phyloP scores from a whole-genome alignment of 1,140 invertebrate species.

The Cydia amplana region DNA sequence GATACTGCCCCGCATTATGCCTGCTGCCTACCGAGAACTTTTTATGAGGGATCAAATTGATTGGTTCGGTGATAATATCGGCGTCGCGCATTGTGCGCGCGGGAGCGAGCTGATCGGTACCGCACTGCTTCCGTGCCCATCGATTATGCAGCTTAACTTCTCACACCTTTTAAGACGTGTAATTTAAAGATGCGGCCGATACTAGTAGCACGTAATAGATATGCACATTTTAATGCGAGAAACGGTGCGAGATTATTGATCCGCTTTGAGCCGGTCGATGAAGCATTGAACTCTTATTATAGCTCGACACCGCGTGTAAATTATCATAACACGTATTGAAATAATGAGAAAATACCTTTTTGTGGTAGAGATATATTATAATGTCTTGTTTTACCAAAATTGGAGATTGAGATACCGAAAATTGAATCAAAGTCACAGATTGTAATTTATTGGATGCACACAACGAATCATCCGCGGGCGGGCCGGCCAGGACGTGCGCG shows the following conservation, averaged over 20 bases:
- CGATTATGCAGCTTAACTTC: slow-evolving; percentile 50
- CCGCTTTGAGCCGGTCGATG: slow-evolving; percentile 25
- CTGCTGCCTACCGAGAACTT: slow-evolving; percentile 68
- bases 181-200: slow-evolving; percentile 48
- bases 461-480: slow-evolving; percentile 56
- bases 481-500: slow-evolving; percentile 60
- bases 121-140: slow-evolving; percentile 41
- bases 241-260: slow-evolving; percentile 40
- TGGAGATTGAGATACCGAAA: slow-evolving; percentile 43
- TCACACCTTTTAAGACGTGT: slow-evolving; percentile 61
- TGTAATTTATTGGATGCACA: slow-evolving; percentile 51
- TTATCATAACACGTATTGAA: slow-evolving; percentile 21
- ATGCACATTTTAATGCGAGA: slow-evolving; percentile 54
- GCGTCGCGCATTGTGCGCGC: slow-evolving; percentile 58
- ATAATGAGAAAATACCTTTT: slow-evolving; percentile 36
- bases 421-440: slow-evolving; percentile 53
- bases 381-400: slow-evolving; percentile 51
- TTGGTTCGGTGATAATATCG: slow-evolving; percentile 76
- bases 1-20: slow-evolving; percentile 68
- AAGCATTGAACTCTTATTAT: slow-evolving; percentile 29
- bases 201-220: slow-evolving; percentile 48
- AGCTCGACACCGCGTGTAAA: slow-evolving; percentile 3
- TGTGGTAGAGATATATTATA: slow-evolving; percentile 40
- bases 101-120: slow-evolving; percentile 35
- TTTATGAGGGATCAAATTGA: slow-evolving; percentile 79